phyloP scores from a whole-genome alignment of 2,797 vertebrate species.

The Myotis myotis region DNA sequence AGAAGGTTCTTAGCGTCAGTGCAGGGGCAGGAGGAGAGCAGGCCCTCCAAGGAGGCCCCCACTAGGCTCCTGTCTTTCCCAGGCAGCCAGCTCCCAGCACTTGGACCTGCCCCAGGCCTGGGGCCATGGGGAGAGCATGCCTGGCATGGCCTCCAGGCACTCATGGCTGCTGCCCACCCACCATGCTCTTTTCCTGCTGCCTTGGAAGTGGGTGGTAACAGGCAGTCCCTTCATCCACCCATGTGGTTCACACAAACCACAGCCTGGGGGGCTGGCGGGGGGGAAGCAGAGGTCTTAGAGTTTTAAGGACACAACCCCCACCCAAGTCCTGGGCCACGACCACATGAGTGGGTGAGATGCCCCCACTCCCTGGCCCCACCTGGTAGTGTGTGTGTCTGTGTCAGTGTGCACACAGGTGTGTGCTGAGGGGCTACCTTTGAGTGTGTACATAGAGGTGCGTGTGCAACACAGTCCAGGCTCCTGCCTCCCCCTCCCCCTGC shows the following conservation, averaged over 20 bases:
- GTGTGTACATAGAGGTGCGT: background rate
- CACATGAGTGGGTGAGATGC: background rate
- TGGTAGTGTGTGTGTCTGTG: too few species aligned
- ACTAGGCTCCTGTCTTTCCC: background rate
- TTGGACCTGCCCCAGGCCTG: too few species aligned
- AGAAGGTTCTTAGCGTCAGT: background rate
- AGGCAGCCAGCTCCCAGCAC: background rate
- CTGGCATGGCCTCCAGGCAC: background rate
- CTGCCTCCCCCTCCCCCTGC: too few species aligned
- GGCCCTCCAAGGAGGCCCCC: conserved; percentile 44
- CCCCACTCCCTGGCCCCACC: background rate
- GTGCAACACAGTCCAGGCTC: background rate
- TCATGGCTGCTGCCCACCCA: background rate
- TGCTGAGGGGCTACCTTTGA: background rate
- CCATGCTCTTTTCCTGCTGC: background rate
- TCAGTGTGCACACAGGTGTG: too few species aligned
- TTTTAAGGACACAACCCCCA: background rate
- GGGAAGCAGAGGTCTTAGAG: background rate
- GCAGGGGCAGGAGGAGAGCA: conserved; percentile 44
- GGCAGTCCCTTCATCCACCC: background rate
- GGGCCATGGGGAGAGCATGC: background rate
- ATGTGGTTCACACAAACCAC: background rate
- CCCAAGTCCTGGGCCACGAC: background rate
- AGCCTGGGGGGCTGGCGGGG: background rate
- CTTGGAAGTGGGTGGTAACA: background rate